A percentile compares a stretch with the other conserved stretches of the same genome.
phyloP scores from a whole-genome alignment of 2,888 invertebrate genomes.

The Bruchidius siliquastri region DNA sequence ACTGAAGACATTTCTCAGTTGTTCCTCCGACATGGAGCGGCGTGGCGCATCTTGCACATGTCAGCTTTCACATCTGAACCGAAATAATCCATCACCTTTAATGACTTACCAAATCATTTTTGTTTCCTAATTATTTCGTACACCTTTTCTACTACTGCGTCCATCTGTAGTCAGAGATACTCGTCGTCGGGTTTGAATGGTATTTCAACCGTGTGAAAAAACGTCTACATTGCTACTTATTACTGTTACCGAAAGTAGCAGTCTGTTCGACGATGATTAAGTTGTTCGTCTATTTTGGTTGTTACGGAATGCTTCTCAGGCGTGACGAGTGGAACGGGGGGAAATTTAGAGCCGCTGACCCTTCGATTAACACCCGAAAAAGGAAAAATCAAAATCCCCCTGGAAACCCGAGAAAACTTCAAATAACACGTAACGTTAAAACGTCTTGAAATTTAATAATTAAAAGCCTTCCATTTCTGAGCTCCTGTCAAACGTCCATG shows the following conservation, averaged over 20 bases:
- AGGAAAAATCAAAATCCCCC: too few species aligned
- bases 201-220: neutral
- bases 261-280: neutral
- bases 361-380: too few species aligned
- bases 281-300: neutral
- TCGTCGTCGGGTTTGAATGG: neutral
- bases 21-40: neutral
- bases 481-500: too few species aligned
- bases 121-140: neutral
- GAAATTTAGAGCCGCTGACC: too few species aligned
- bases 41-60: neutral
- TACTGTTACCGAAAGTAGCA: neutral
- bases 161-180: neutral
- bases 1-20: neutral
- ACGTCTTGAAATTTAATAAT: too few species aligned
- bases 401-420: too few species aligned
- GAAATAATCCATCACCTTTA: neutral
- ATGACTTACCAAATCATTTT: neutral
- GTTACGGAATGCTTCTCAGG: too few species aligned
- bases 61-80: neutral
- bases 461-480: too few species aligned
- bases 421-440: too few species aligned
- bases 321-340: too few species aligned
- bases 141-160: neutral
- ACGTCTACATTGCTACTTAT: neutral